Evolutionary conservation across 2,113 vertebrate species (phyloP).

Genomic region (Clarias batrachus): DNA sequence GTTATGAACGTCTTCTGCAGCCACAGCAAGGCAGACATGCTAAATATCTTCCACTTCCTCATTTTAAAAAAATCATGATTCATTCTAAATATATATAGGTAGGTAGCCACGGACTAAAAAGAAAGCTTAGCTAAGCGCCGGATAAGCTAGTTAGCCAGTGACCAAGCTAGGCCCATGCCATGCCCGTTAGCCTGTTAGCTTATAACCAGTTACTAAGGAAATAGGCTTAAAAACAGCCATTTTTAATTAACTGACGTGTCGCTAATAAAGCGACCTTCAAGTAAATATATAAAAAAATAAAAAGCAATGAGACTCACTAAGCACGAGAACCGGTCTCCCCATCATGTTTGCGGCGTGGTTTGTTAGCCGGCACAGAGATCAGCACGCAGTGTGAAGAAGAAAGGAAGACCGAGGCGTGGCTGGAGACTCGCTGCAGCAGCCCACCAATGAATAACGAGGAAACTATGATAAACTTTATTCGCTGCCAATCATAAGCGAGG

Average conservation of each 20-base stretch:
- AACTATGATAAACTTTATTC: neutral
- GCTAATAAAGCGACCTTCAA: neutral
- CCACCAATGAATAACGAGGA: slow-evolving; percentile 58
- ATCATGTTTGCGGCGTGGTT: slow-evolving; percentile 75
- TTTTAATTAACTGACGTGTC: too few species aligned
- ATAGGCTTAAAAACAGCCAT: neutral
- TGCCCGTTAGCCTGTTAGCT: slow-evolving; percentile 49
- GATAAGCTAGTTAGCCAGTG: slow-evolving; percentile 6
- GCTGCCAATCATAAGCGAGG: slow-evolving; percentile 53
- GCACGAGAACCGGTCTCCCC: slow-evolving; percentile 88
- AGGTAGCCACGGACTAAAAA: neutral
- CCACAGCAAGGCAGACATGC: neutral
- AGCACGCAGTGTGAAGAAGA: slow-evolving; percentile 46
- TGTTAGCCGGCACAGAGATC: slow-evolving; percentile 46
- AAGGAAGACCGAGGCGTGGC: slow-evolving; percentile 41
- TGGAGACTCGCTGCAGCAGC: neutral
- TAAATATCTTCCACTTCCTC: neutral
- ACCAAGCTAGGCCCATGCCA: slow-evolving; percentile 47
- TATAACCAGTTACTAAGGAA: neutral
- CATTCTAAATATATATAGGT: neutral
- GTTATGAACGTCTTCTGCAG: too few species aligned
- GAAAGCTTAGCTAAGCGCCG: neutral
- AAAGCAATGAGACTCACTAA: slow-evolving; percentile 80
- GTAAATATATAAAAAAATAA: neutral
- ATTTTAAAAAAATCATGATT: neutral